Percentiles rank a stretch among this genome's conserved stretches.
Conservation (phyloP, 2,797 vertebrate species). For the Lophotriccus pileatus region DNA sequence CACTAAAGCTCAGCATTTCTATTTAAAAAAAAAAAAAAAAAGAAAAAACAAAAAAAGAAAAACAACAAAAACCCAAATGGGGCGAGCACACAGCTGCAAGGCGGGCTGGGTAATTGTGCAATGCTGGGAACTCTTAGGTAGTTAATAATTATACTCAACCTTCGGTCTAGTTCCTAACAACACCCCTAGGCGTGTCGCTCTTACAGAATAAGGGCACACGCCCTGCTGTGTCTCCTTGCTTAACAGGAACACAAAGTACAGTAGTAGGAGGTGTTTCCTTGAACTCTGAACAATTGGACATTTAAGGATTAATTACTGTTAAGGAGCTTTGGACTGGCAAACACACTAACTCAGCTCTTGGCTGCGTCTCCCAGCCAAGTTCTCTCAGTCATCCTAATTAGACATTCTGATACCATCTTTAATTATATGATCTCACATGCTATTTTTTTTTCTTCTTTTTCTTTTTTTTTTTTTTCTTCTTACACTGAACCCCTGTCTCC, state of each 20-base stretch:
- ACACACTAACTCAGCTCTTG: slow-evolving; percentile 65
- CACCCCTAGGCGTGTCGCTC: slow-evolving; percentile 75
- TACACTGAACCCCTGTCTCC: neutral
- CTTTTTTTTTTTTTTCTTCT: neutral
- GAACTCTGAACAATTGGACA: slow-evolving; percentile 76
- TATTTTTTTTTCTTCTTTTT: neutral
- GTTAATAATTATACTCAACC: slow-evolving; percentile 77
- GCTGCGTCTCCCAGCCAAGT: slow-evolving; percentile 63
- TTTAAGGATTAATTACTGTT: slow-evolving; percentile 69
- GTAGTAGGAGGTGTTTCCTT: slow-evolving; percentile 70
- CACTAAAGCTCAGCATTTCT: slow-evolving; percentile 24
- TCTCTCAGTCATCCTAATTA: slow-evolving; percentile 65
- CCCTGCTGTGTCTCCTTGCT: slow-evolving; percentile 75
- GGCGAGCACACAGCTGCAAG: slow-evolving; percentile 29
- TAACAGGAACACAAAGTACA: slow-evolving; percentile 77
- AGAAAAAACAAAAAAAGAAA: too few relatives aligned
- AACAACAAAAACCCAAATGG: neutral
- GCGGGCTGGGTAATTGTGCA: slow-evolving; percentile 72
- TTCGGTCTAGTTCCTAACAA: slow-evolving; percentile 73
- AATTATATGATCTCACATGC: slow-evolving; percentile 66
- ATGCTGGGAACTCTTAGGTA: slow-evolving; percentile 72
- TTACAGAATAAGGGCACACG: slow-evolving; percentile 71
- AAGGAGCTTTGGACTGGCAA: slow-evolving; percentile 67
- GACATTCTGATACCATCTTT: slow-evolving; percentile 67
- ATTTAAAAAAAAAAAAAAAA: neutral